phyloP scores from a whole-genome alignment of 2,113 vertebrate genomes.

The Pimephales promelas region DNA sequence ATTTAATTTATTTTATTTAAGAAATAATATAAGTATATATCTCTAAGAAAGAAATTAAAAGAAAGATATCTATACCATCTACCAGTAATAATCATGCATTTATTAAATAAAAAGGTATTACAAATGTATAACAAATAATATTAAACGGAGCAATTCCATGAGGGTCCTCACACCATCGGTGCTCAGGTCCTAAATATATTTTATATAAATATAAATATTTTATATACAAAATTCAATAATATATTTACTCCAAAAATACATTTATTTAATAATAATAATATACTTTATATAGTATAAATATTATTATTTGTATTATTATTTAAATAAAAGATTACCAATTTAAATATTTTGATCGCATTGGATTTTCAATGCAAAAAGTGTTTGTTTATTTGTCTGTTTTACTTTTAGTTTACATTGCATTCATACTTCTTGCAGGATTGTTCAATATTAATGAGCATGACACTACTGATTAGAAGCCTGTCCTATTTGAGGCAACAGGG shows the following conservation, averaged over 20 bases:
- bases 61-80: no score
- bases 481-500: constrained; percentile 50
- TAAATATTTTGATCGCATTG: not conserved
- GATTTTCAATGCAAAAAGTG: not conserved
- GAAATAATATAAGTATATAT: no score
- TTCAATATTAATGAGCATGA: not conserved
- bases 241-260: no score
- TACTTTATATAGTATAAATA: no score
- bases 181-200: not conserved
- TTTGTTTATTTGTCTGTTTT: not conserved
- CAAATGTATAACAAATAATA: no score
- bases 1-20: no score
- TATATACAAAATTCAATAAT: not conserved
- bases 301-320: no score
- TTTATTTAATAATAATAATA: no score
- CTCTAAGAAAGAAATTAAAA: no score
- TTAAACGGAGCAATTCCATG: no score
- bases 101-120: not conserved
- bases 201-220: not conserved
- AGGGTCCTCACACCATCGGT: no score
- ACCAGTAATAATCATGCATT: not conserved
- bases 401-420: not conserved
- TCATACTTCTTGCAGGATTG: not conserved
- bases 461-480: constrained; percentile 57
- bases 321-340: no score